These are phyloP conservation scores for Eumacrocentrus americanus DNA, from an alignment of 2,888 invertebrate genomes.

Conservation along the genomic window DNA sequence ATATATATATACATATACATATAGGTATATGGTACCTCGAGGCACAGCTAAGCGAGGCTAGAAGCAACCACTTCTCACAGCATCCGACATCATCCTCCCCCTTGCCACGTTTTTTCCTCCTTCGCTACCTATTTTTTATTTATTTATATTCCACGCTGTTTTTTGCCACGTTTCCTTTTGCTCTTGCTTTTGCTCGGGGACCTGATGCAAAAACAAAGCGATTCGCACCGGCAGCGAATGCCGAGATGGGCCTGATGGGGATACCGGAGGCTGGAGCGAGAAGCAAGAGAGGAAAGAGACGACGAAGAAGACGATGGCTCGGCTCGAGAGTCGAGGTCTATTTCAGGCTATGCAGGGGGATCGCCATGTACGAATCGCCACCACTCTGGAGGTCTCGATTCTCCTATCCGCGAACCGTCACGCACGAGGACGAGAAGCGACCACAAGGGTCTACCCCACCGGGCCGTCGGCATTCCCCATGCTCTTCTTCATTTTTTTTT, in stretches of 20 bases:
- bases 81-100: background rate
- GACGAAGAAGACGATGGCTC: no score
- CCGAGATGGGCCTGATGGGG: slow-evolving; percentile 14
- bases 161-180: background rate
- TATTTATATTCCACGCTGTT: background rate
- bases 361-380: slow-evolving; percentile 21
- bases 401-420: slow-evolving; percentile 22
- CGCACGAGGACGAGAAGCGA: slow-evolving; percentile 14
- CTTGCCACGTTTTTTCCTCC: background rate
- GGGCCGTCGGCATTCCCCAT: slow-evolving; percentile 18
- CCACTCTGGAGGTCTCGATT: slow-evolving; percentile 22
- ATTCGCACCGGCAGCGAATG: slow-evolving; percentile 2
- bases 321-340: no score
- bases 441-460: slow-evolving; percentile 9
- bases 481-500: slow-evolving; percentile 9
- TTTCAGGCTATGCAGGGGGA: slow-evolving; percentile 25
- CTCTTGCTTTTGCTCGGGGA: background rate
- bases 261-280: slow-evolving; percentile 6
- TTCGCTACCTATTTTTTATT: background rate
- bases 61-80: slow-evolving; percentile 11
- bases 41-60: slow-evolving; percentile 13
- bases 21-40: slow-evolving; percentile 6
- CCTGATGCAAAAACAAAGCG: background rate
- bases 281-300: slow-evolving; percentile 3
- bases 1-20: slow-evolving; percentile 2